phyloP scores from a whole-genome alignment of 2,113 vertebrate genomes.

The Marmota flaviventris region DNA sequence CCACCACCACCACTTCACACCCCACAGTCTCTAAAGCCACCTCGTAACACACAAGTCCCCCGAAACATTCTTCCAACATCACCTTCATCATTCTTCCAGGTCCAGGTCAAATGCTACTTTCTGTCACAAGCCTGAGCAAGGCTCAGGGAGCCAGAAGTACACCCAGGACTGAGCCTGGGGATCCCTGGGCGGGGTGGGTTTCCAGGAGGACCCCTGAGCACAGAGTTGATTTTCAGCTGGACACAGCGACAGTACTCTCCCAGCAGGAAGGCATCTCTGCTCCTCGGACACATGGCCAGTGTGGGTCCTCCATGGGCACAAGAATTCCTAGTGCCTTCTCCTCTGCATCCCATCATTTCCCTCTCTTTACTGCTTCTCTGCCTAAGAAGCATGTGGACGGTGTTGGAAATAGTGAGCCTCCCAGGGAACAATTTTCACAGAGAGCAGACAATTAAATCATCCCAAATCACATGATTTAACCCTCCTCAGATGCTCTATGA shows the following conservation, averaged over 20 bases:
- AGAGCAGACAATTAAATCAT: slow-evolving; percentile 36
- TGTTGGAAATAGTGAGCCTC: slow-evolving; percentile 8
- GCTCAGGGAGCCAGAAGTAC: neutral
- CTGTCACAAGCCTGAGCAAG: neutral
- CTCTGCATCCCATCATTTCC: neutral
- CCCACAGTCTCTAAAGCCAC: neutral
- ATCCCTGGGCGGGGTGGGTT: neutral
- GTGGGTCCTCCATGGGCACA: neutral
- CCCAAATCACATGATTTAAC: neutral
- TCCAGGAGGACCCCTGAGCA: neutral
- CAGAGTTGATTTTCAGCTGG: neutral
- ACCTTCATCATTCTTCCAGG: neutral
- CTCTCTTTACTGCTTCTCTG: neutral
- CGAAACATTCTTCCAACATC: neutral
- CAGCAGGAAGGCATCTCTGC: neutral
- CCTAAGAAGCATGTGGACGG: neutral
- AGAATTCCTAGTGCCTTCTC: neutral
- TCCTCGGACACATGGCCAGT: neutral
- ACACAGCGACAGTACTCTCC: no score
- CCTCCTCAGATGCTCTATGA: neutral
- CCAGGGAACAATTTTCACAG: slow-evolving; percentile 31
- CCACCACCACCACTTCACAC: neutral
- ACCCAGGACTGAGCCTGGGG: neutral
- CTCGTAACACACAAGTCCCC: neutral
- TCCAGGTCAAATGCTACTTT: neutral